Percentiles rank a stretch among this genome's conserved stretches.
Conservation (phyloP, 2,797 vertebrate species). For the Bucorvus abyssinicus region DNA sequence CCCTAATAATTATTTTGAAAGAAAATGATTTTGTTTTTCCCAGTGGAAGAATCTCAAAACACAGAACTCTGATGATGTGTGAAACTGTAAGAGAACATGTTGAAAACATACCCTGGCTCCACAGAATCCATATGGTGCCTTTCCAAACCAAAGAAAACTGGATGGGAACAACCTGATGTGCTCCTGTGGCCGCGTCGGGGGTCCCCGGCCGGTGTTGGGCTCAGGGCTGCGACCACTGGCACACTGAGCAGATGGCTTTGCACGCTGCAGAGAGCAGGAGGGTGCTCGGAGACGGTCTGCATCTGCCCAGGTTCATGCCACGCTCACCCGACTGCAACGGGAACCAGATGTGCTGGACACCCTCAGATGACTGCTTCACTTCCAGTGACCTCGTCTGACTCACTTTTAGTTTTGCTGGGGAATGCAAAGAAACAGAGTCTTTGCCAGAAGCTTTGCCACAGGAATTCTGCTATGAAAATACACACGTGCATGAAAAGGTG, state of each 20-base stretch:
- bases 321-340: not conserved
- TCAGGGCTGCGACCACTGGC: not conserved
- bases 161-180: accelerated
- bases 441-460: not conserved
- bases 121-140: not conserved
- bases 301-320: not conserved
- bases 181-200: accelerated
- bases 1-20: not conserved
- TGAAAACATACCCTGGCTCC: not conserved
- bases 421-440: accelerated
- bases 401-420: accelerated
- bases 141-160: not conserved
- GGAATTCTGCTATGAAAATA: not conserved
- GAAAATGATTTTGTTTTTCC: not conserved
- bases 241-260: slow-evolving; percentile 1
- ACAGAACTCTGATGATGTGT: accelerated
- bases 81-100: not conserved
- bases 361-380: not conserved
- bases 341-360: not conserved
- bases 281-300: not conserved
- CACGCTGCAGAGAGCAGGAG: not conserved
- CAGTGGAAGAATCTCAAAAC: not conserved
- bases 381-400: not conserved
- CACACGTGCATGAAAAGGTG: accelerated
- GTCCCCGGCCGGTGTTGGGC: not conserved